Evolutionary conservation across 2,113 vertebrate genomes (phyloP), one percentile per base, ranked within the genome.

Genomic region (Salvelinus fontinalis): DNA sequence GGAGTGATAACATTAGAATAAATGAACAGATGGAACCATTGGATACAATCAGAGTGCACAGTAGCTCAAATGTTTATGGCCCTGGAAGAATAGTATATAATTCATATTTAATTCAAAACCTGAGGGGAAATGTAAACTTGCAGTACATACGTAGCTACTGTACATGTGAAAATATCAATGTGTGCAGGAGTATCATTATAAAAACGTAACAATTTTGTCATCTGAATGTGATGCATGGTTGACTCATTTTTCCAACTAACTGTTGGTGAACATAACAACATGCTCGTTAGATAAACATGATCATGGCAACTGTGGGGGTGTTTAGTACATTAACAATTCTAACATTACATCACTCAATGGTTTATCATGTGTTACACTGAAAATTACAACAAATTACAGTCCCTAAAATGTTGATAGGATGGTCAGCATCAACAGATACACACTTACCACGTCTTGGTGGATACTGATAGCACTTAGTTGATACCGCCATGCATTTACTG

Each of bases 1-100:
- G 20, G 8, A 12, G 48, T 12, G 62, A 67, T 59, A 24, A 74
- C 79, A 67, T 57, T 7, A 29, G 8, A 20, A 59, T 13, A 12
- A 26, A 64, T 77, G 65, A 67, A 68, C 73, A 22, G 57, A 71
- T 24, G 44, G 26, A 27, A 44, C 39, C 39, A 44, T 44, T 44
- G 39, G 48, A 16, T 34, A 34, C 13, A 34, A 48, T 44, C 31
- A 69, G 67, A 48, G 34, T 67, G 67, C 7, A 44, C 7, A 12
- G 44, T 48, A 48, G 29, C 5, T 11, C 6, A 29, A 5, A 68
- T 34, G 24, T 68, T 34, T 5, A 39, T 18, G 16, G 14, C 16
- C 39, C 29, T 18, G 18, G 27, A 39, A 9, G 12, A 68, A 18
- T 9, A 39, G 20, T 20, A 20, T 68, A 68, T 16, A 3, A n/a